phyloP scores from a whole-genome alignment of 2,888 invertebrate species.

The Apamea anceps region DNA sequence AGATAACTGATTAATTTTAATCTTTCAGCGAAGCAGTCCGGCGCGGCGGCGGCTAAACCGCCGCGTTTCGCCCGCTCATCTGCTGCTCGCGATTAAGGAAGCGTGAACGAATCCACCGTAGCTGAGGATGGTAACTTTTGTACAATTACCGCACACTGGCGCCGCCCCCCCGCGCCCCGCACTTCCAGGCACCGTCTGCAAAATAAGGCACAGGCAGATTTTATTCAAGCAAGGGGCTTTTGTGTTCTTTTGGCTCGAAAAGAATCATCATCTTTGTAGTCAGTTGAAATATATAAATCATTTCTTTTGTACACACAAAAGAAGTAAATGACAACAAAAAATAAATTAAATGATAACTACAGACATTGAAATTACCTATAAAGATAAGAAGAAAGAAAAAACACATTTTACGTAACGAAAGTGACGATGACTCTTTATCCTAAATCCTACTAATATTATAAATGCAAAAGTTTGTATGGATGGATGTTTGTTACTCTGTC shows the following conservation, averaged over 20 bases:
- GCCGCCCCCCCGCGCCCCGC: constrained; percentile 65
- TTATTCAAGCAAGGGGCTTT: background rate
- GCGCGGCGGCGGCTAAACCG: constrained; percentile 61
- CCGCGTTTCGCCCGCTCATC: constrained; percentile 68
- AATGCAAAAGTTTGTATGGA: too few species aligned
- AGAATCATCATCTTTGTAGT: background rate
- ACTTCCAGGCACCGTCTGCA: constrained; percentile 74
- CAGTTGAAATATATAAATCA: background rate
- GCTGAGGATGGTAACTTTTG: constrained; percentile 88
- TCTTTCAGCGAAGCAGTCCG: background rate
- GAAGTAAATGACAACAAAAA: too few species aligned
- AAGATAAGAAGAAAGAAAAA: too few species aligned
- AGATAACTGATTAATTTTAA: too few species aligned
- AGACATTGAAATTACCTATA: too few species aligned
- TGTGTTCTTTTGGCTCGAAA: background rate
- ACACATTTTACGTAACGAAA: too few species aligned
- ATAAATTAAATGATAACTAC: too few species aligned
- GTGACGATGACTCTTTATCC: too few species aligned
- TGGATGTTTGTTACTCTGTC: too few species aligned
- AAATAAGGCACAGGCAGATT: constrained; percentile 48
- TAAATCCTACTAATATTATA: too few species aligned
- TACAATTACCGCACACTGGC: constrained; percentile 82
- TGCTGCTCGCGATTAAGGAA: constrained; percentile 71
- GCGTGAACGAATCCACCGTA: constrained; percentile 79
- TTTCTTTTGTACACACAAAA: background rate